phyloP scores from a whole-genome alignment of 2,888 invertebrate genomes.

The Zaprionus lineosus region DNA sequence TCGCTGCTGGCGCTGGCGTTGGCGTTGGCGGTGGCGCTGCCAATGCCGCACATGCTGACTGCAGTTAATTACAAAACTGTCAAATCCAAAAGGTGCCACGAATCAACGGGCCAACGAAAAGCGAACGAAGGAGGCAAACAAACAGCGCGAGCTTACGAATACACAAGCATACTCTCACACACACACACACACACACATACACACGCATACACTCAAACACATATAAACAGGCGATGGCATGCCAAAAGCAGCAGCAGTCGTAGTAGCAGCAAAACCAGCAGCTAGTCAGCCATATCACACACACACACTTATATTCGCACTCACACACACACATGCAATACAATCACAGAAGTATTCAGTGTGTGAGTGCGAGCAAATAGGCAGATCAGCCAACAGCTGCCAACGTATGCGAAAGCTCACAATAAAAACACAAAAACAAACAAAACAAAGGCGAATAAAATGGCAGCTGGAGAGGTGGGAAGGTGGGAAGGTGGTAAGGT shows the following conservation, averaged over 20 bases:
- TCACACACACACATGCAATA: conserved; percentile 9
- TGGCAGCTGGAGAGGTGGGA: not conserved
- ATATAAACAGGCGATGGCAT: conserved; percentile 36
- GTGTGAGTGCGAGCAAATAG: conserved; percentile 57
- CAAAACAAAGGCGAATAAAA: conserved; percentile 53
- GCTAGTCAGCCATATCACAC: conserved; percentile 51
- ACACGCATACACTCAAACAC: conserved; percentile 9
- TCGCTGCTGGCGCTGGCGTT: conserved; percentile 6
- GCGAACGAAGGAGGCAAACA: conserved; percentile 40
- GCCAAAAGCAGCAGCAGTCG: conserved; percentile 54
- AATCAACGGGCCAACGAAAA: conserved; percentile 64
- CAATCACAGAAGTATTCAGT: too few relatives aligned
- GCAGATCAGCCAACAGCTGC: conserved; percentile 75
- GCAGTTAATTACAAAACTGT: conserved; percentile 83
- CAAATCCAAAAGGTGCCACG: conserved; percentile 82
- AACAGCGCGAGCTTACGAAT: conserved; percentile 18
- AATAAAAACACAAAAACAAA: conserved; percentile 62
- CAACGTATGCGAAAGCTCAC: conserved; percentile 55
- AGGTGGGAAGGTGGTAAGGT: not conserved
- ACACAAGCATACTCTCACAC: conserved; percentile 14
- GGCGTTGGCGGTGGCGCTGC: conserved; percentile 18
- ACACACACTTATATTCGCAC: conserved; percentile 9
- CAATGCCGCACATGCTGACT: conserved; percentile 68
- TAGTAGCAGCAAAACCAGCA: conserved; percentile 26
- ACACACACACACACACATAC: conserved; percentile 8